Base-by-base conservation (phyloP, 2,888 invertebrate species). In the Chrysolina oricalcia region DNA sequence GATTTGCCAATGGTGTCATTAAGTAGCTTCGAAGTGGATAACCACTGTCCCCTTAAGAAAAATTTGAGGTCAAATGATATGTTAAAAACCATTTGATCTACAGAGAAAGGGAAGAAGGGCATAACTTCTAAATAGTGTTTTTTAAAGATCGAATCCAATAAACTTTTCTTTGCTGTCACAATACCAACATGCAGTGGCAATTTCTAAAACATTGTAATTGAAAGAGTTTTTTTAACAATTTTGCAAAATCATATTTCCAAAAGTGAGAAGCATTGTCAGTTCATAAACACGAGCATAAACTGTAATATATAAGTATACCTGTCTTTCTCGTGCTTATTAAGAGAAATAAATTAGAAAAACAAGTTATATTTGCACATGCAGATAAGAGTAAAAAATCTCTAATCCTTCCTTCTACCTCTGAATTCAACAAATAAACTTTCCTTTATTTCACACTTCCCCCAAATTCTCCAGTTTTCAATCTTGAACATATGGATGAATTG, bases 401-500 rank as follows among this genome's bases (percentile, higher is more conserved):
- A 9, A 41, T 41, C 41, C 41, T 41, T 43, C 43, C 43, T 43
- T 43, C 43, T 43, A 43, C 43, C 43, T 43, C 11, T 59, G 43
- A 17, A 56, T 59, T 59, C 19, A 19, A 19, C 19, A 59, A 21
- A 41, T 41, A 35, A 1, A 17, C 13, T 50, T 21, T 2, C 41
- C 59, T 41, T 17, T n/a, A 11, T 46, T 19, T 21, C 23, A 43
- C 48, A 13, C 46, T 23, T 56, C 11, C 17, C 70, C 11, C 41
- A 40, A 70, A 70, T 62, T 70, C 62, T 43, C 59, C 70, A 63
- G 63, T 62, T 53, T 71, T 64, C 8, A 71, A 71, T 71, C 71
- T 64, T 53, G 71, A 56, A 27, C 67, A 21, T 56, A 74, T 69
- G 19, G 46, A n/a, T 64, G 63, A 66, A 46, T 74, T 79, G 27